Evolutionary conservation across 30 jellyfish, hydroid and myxozoan genomes (phyloP).

Genomic region (Morbakka virulenta): DNA sequence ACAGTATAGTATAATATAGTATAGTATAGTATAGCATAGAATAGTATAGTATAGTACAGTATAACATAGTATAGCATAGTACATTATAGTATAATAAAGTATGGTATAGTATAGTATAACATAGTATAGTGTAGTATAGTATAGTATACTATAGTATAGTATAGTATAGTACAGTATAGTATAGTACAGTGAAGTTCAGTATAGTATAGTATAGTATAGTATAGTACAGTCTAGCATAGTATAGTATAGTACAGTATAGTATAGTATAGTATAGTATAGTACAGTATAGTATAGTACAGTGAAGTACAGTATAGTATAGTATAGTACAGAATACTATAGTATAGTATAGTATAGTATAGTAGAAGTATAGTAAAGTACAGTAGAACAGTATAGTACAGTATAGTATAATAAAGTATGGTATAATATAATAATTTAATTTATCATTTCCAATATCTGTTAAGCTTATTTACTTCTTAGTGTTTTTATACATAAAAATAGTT

Average conservation of each 20-base stretch:
- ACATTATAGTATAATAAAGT: no score
- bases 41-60: no score
- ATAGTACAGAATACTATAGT: not conserved
- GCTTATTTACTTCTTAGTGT: no score
- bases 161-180: conserved; percentile 14
- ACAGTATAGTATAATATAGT: no score
- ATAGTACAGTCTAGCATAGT: conserved; percentile 7
- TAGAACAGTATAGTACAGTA: not conserved
- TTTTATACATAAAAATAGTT: no score
- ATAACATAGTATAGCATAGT: no score
- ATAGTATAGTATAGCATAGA: no score
- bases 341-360: conserved; percentile 5
- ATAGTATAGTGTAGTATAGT: not conserved
- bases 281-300: conserved; percentile 5
- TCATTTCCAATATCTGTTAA: no score
- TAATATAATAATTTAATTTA: no score
- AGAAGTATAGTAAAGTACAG: not conserved
- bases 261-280: conserved; percentile 13
- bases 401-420: no score
- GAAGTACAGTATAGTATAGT: not conserved
- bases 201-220: conserved; percentile 14
- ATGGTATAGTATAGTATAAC: no score
- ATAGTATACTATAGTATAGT: not conserved
- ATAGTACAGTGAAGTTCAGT: conserved; percentile 3
- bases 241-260: conserved; percentile 10